phyloP scores from a whole-genome alignment of 2,113 vertebrate species.

The Malurus alboscapulatus region DNA sequence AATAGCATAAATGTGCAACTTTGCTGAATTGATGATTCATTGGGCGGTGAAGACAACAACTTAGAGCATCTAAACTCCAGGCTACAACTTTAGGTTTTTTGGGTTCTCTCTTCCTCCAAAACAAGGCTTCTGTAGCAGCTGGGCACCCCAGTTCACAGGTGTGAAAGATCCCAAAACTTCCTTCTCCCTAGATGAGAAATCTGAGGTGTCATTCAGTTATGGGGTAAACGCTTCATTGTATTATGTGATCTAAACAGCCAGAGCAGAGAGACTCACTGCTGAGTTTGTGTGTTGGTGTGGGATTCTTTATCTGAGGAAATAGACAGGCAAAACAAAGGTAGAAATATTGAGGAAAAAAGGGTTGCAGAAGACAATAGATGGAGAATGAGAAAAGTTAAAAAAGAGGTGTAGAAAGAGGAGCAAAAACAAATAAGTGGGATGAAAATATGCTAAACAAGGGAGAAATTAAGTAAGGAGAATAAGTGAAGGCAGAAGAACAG shows the following conservation, averaged over 20 bases:
- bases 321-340: not conserved
- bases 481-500: not conserved
- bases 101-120: not conserved
- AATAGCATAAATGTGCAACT: constrained; percentile 3
- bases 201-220: not conserved
- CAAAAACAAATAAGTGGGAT: not conserved
- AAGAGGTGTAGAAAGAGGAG: not conserved
- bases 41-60: not conserved
- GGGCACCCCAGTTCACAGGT: not conserved
- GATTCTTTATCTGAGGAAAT: not conserved
- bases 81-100: not conserved
- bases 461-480: not conserved
- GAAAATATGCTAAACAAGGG: not conserved
- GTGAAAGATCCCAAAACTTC: not conserved
- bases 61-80: not conserved
- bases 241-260: not conserved
- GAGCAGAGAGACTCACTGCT: not conserved
- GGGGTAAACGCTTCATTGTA: not conserved
- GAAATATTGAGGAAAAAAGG: not conserved
- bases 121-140: not conserved
- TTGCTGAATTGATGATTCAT: not conserved
- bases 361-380: not conserved
- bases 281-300: not conserved
- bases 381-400: not conserved
- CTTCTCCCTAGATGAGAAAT: not conserved